Base-by-base conservation (phyloP, 2,888 invertebrate genomes). In the Agrotis puta region DNA sequence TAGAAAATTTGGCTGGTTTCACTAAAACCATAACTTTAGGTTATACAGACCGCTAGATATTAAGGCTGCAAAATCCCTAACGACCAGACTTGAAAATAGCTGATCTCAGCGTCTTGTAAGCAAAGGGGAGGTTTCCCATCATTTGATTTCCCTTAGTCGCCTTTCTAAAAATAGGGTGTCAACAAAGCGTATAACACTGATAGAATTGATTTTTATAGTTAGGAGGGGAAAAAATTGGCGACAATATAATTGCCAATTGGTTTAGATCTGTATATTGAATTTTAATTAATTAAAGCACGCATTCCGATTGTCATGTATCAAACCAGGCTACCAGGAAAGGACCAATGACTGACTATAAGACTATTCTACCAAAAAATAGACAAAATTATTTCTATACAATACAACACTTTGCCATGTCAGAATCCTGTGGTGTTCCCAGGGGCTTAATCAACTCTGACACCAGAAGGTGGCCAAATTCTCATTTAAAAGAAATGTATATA, bases 131-230 rank as follows among this genome's bases (percentile, higher is more conserved):
- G 39, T 64, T 20, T 24, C 0, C 22, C 13, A 47, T n/a, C 33
- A 18, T 66, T 54, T 47, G 16, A 66, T 69, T 66, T 47, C n/a
- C 22, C 16, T 47, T 16, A 22, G 33, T 24, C 33, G 13, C 14
- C 45, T 54, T 47, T 54, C n/a, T 68, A n/a, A n/a, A 16, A 56
- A 56, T 66, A 56, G 66, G 66, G 66, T 56, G 47, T 6, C 54
- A 24, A 39, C 22, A 48, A 6, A 39, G 47, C 66, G 33, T 47
- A 2, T n/a, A 22, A 22, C 66, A 20, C 14, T 11, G 16, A 43
- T 2, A 20, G 9, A 69, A 67, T 48, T 56, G 24, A 18, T 50
- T 69, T 18, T n/a, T 14, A 48, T 43, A 4, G 14, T 67, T 6
- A 24, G 20, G 9, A 56, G 24, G 47, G 39, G 56, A 24, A 18